These are phyloP conservation scores for Heteromurus nitidus DNA, from an alignment of 2,888 invertebrate genomes.

Conservation along the genomic window DNA sequence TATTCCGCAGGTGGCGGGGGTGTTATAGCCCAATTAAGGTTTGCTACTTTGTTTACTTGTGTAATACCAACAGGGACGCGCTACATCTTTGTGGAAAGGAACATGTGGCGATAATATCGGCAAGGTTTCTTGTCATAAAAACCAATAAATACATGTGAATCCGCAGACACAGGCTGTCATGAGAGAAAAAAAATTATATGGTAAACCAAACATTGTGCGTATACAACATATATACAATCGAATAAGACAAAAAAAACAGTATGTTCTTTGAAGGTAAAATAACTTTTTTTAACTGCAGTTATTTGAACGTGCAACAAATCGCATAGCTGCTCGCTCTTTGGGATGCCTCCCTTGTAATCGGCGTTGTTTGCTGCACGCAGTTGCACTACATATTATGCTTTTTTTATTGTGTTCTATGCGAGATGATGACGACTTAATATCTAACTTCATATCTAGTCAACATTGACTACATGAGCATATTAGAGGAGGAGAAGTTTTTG, in stretches of 20 bases:
- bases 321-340: not conserved
- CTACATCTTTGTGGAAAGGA: not conserved
- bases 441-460: no score
- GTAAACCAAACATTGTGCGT: no score
- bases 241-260: not conserved
- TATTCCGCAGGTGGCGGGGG: not conserved
- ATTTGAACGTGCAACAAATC: not conserved
- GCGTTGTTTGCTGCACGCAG: no score
- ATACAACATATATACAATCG: no score
- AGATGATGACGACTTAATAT: no score
- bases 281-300: slow-evolving; percentile 8
- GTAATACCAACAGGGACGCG: not conserved
- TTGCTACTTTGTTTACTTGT: no score
- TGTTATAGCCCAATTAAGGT: no score
- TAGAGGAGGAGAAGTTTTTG: no score
- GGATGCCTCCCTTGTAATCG: no score
- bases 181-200: no score
- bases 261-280: not conserved
- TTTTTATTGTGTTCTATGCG: no score
- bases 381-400: not conserved
- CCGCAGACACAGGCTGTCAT: not conserved
- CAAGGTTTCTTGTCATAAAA: not conserved
- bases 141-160: not conserved
- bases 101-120: not conserved
- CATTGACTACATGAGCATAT: no score